A percentile compares a stretch with the other conserved stretches of the same genome.
phyloP scores from a whole-genome alignment of 1,140 invertebrate genomes.

The Drosophila serrata region DNA sequence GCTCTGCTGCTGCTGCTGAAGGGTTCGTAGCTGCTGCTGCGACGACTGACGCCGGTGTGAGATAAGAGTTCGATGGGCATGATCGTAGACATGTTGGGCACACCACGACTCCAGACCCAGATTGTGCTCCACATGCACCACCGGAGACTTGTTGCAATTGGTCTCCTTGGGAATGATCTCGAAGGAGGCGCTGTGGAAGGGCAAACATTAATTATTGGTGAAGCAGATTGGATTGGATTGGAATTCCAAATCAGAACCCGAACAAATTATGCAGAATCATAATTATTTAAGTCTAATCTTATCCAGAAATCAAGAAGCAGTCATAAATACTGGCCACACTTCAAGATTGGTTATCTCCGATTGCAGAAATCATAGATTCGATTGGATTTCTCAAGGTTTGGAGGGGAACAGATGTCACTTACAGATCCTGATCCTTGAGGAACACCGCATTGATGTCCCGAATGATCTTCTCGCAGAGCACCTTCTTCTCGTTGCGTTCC shows the following conservation, averaged over 20 bases:
- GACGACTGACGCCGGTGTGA: slow-evolving; percentile 85
- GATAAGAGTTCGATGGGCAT: slow-evolving; percentile 90
- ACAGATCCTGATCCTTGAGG: slow-evolving; percentile 90
- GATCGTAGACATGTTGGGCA: slow-evolving; percentile 93
- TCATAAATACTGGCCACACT: not conserved
- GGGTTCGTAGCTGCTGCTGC: slow-evolving; percentile 63
- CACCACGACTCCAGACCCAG: slow-evolving; percentile 97
- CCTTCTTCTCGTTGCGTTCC: slow-evolving; percentile 87
- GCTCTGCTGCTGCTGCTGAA: slow-evolving; percentile 74
- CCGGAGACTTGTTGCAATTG: slow-evolving; percentile 93
- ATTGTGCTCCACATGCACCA: slow-evolving; percentile 92
- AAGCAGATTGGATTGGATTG: too few relatives aligned
- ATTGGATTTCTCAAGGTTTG: not conserved
- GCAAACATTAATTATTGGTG: slow-evolving; percentile 10
- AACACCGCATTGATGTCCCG: slow-evolving; percentile 91
- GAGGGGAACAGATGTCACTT: slow-evolving; percentile 70
- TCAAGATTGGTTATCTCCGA: slow-evolving; percentile 1
- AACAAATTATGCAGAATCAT: not conserved
- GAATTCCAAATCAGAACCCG: not conserved
- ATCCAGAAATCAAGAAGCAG: not conserved
- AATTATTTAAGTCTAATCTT: not conserved
- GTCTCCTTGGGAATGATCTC: slow-evolving; percentile 93
- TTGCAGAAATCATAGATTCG: not conserved
- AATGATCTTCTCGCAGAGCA: slow-evolving; percentile 92
- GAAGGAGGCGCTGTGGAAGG: slow-evolving; percentile 91